Evolutionary conservation across 37 sponge, comb jelly and placozoan species (phyloP), one percentile per base, ranked within the genome.

Genomic region (Cladorhizidae sp.): DNA sequence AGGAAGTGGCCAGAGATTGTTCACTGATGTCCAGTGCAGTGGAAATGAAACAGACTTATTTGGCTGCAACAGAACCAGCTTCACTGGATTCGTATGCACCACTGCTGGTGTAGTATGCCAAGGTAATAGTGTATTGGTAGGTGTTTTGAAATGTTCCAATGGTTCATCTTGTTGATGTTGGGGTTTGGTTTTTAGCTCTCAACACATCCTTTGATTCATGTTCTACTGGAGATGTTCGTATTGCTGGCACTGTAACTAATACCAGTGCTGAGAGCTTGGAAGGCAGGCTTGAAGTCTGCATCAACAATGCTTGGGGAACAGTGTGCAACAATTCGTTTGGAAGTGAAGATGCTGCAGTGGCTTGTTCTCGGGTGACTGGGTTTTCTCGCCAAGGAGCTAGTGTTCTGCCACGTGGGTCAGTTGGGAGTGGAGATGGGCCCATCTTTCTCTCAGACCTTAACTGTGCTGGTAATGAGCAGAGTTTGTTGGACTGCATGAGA

Each of bases 291-390:
- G 86, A 86, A 68, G 64, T 86, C 0, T 80, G 86, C 57, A 55
- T 74, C 38, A 80, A 64, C 50, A 75, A 67, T 70, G 83, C 69
- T 15, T 84, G 72, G 69, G 87, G 91, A 15, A 82, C 73, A 41
- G 74, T 90, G 17, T 90, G 91, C 50, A 86, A 81, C 61, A 80
- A 72, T 38, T 18, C 36, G 37, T 90, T 81, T 32, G 11, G 79
- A 77, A 64, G 72, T 12, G 41, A 63, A 8, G 37, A 86, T 23
- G 71, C 91, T 17, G 35, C 40, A 49, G 87, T 86, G 20, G 69
- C 85, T 41, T 90, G 91, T 67, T n/a, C 45, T 56, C 90, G 85
- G n/a, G n/a, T n/a, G n/a, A n/a, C n/a, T n/a, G n/a, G n/a, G n/a
- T n/a, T n/a, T n/a, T n/a, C n/a, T n/a, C n/a, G n/a, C n/a, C n/a